phyloP scores from a whole-genome alignment of 2,888 invertebrate genomes.

The Branchipolynoe longqiensis region DNA sequence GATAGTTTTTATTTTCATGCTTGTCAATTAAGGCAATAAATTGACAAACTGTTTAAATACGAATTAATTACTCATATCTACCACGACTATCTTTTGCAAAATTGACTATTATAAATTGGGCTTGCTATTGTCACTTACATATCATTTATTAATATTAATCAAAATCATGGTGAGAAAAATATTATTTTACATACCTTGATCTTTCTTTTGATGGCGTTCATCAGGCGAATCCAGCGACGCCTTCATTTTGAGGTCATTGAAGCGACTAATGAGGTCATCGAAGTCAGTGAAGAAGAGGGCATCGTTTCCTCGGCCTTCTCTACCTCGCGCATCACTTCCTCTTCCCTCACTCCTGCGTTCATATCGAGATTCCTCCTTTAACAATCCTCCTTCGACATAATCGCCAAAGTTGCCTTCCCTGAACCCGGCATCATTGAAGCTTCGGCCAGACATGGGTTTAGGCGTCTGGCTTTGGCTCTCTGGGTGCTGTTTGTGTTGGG shows the following conservation, averaged over 20 bases:
- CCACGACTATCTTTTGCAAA: too few species aligned
- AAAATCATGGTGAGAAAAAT: neutral
- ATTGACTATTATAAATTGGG: too few species aligned
- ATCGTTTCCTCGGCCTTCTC: neutral
- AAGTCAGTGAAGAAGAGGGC: constrained; percentile 47
- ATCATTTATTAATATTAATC: too few species aligned
- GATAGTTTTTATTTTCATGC: too few species aligned
- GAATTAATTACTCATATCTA: too few species aligned
- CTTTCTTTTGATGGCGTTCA: neutral
- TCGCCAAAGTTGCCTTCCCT: constrained; percentile 25
- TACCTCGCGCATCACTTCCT: constrained; percentile 6
- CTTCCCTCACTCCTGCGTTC: too few species aligned
- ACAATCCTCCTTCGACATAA: constrained; percentile 33
- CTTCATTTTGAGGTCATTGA: constrained; percentile 46
- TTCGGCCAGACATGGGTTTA: neutral
- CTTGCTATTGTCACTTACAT: too few species aligned
- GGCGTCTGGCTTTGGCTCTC: neutral
- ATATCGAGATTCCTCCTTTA: neutral
- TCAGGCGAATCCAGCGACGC: neutral
- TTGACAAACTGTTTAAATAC: too few species aligned
- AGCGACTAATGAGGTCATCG: constrained; percentile 38
- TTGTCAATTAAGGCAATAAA: too few species aligned
- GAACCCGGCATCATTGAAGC: neutral
- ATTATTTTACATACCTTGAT: constrained; percentile 14
- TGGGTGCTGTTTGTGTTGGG: neutral